These are phyloP conservation scores for Chlorodrepanis virens DNA, from an alignment of 2,113 vertebrate genomes.

Conservation along the genomic window DNA sequence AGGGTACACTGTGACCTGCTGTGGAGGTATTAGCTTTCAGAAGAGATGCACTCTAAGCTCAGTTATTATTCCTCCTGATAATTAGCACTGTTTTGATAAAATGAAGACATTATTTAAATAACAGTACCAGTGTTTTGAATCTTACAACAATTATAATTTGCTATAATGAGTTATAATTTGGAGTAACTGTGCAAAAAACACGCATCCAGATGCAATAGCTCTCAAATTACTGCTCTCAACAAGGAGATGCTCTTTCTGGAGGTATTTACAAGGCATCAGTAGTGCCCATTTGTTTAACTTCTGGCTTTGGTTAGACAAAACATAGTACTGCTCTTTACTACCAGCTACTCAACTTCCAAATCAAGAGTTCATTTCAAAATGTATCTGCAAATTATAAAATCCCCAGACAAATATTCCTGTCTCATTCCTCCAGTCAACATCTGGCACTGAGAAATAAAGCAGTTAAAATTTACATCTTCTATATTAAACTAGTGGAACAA, in stretches of 20 bases:
- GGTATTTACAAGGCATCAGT: not conserved
- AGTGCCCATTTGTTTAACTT: not conserved
- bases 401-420: not conserved
- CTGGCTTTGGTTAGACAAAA: not conserved
- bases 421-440: not conserved
- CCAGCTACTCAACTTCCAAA: not conserved
- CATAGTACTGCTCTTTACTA: not conserved
- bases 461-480: not conserved
- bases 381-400: not conserved
- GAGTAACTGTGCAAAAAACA: not conserved
- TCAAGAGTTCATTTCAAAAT: not conserved
- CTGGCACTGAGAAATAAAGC: not conserved
- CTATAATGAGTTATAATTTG: not conserved
- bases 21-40: not conserved
- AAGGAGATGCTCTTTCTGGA: not conserved
- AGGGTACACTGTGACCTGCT: not conserved
- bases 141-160: not conserved
- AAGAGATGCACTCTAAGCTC: not conserved
- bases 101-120: not conserved
- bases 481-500: not conserved
- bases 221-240: not conserved
- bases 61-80: not conserved
- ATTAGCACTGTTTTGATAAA: not conserved
- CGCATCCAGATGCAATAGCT: not conserved
- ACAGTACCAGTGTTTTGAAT: not conserved